A percentile compares a stretch with the other conserved stretches of the same genome.
Evolutionary conservation across 2,888 invertebrate species (phyloP).

Genomic region (Lacanobia wlatinum): DNA sequence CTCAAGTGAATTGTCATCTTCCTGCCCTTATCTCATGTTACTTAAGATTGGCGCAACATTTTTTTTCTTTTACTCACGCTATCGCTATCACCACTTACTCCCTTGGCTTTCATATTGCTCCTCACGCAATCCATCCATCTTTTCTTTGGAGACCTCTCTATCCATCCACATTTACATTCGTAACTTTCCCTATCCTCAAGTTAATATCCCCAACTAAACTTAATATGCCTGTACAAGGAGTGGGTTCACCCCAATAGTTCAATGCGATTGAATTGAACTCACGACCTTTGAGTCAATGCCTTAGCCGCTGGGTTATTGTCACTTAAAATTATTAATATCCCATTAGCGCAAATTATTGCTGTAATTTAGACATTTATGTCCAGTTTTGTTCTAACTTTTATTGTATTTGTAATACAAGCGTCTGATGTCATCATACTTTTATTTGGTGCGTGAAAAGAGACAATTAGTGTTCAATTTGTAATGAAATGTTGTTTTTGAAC

Average conservation of each 20-base stretch:
- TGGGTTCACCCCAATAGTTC: constrained; percentile 40
- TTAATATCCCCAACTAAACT: constrained; percentile 3
- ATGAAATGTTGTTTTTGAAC: neutral
- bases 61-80: too few relatives aligned
- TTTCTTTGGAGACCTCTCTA: too few relatives aligned
- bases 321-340: constrained; percentile 52
- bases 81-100: too few relatives aligned
- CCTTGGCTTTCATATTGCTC: too few relatives aligned
- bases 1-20: too few relatives aligned
- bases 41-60: too few relatives aligned
- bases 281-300: constrained; percentile 52
- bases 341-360: constrained; percentile 37
- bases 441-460: constrained; percentile 16
- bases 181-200: neutral
- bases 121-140: too few relatives aligned
- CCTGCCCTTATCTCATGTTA: too few relatives aligned
- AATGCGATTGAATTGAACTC: constrained; percentile 49
- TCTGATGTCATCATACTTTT: constrained; percentile 25
- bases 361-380: constrained; percentile 39
- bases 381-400: constrained; percentile 24
- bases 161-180: too few relatives aligned
- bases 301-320: constrained; percentile 47
- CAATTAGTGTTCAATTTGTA: constrained; percentile 15
- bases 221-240: constrained; percentile 13
- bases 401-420: constrained; percentile 16